Base-by-base conservation (phyloP, 2,888 invertebrate genomes). In the Formica aserva region DNA sequence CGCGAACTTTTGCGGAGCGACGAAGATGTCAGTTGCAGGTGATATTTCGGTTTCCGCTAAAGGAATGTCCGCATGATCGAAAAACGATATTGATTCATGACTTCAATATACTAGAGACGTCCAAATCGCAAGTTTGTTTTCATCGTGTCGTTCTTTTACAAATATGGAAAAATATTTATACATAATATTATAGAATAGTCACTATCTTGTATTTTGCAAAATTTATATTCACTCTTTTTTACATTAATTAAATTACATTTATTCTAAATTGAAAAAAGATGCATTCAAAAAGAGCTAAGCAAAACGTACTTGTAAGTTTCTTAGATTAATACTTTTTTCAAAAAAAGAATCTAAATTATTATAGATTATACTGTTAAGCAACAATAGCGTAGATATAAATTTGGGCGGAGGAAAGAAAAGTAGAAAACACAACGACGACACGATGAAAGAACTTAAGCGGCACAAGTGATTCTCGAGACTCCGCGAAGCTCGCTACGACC, bases 41-140 rank as follows among this genome's bases (percentile, higher is more conserved):
- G 75, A 80, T 80, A 80, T 75, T 75, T 45, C 74, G n/a, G 77
- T 71, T 77, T 74, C 41, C 45, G 29, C 45, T 60, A 60, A 38
- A 69, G 41, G 74, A 71, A 75, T 41, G 78, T 72, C 22, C 55
- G 74, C 41, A 55, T 41, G 75, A 80, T 80, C 78, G 78, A 75
- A 60, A 80, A 80, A 52, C 75, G 78, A 80, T 80, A 75, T 80
- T 60, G 78, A 80, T 80, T 74, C 75, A 45, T 60, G 35, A 48
- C 60, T 32, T 45, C 60, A 48, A 74, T 69, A 67, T 41, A 45
- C 18, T 22, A 60, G 32, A 29, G n/a, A 60, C 22, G 22, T 41
- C 9, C 35, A 52, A 48, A 66, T 66, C 35, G 32, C 32, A n/a
- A 9, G 35, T 18, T 62, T 77, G 55, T 72, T 72, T 78, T 57